Conservation (phyloP, 1,140 invertebrate genomes). For the Drosophila pseudoobscura region DNA sequence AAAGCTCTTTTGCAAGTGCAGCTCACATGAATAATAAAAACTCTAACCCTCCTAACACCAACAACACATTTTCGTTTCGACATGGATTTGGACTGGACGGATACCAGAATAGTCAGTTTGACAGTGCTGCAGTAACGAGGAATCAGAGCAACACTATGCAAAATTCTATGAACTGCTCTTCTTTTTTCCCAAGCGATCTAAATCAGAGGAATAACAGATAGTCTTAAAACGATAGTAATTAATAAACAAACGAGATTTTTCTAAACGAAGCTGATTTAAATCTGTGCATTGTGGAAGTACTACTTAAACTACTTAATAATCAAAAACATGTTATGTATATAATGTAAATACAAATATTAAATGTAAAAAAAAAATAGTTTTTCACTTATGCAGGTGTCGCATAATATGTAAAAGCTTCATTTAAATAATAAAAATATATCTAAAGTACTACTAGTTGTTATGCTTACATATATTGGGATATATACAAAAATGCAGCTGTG, state of each 20-base stretch:
- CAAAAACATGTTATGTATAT: slow-evolving; percentile 32
- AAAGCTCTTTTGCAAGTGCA: slow-evolving; percentile 49
- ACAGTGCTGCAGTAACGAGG: slow-evolving; percentile 3
- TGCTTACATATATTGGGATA: too few species aligned
- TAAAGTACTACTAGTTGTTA: neutral
- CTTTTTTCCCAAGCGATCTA: neutral
- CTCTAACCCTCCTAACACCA: slow-evolving; percentile 29
- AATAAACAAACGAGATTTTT: too few species aligned
- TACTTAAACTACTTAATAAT: too few species aligned
- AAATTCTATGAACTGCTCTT: slow-evolving; percentile 11
- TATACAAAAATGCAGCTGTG: too few species aligned
- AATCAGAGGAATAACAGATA: too few species aligned
- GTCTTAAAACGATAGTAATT: too few species aligned
- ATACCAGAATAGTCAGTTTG: slow-evolving; percentile 18
- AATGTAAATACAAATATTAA: slow-evolving; percentile 30
- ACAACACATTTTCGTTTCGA: slow-evolving; percentile 18
- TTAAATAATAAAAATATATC: slow-evolving; percentile 3
- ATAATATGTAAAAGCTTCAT: neutral
- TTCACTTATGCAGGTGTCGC: slow-evolving; percentile 1
- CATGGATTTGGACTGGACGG: slow-evolving; percentile 22
- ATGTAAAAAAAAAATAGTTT: neutral
- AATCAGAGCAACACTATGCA: slow-evolving; percentile 16
- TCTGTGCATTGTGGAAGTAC: too few species aligned
- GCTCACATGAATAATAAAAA: slow-evolving; percentile 52
- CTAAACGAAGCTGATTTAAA: too few species aligned